These are phyloP conservation scores for Enteromius thamalakanensis DNA, from an alignment of 2,797 vertebrate genomes.

Conservation along the genomic window DNA sequence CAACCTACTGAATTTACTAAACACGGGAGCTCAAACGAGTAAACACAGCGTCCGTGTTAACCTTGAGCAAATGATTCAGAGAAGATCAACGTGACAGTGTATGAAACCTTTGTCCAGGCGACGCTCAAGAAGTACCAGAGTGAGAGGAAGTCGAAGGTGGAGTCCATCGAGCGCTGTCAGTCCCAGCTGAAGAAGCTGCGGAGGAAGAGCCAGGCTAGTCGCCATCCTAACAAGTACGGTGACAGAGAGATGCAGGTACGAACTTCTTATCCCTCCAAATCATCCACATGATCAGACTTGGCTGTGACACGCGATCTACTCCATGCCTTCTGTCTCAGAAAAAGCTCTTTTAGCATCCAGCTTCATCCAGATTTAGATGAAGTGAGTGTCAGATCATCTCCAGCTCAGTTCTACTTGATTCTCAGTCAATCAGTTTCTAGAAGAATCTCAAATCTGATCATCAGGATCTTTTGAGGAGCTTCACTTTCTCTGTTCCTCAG, in stretches of 20 bases:
- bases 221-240: constrained; percentile 87
- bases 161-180: constrained; percentile 86
- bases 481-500: too few species aligned
- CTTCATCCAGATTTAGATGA: too few species aligned
- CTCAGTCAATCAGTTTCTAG: too few species aligned
- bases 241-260: constrained; percentile 87
- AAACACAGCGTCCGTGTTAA: neutral
- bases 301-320: neutral
- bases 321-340: neutral
- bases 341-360: too few species aligned
- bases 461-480: too few species aligned
- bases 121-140: constrained; percentile 88
- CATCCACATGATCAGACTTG: neutral
- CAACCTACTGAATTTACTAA: neutral
- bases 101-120: constrained; percentile 68
- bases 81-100: neutral
- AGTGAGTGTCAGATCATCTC: too few species aligned
- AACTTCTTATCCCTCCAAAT: too few species aligned
- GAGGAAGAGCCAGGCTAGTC: constrained; percentile 84
- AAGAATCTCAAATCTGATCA: too few species aligned
- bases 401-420: too few species aligned
- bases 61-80: neutral
- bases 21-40: too few species aligned
- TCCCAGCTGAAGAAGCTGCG: constrained; percentile 87
- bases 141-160: constrained; percentile 81